Conservation (phyloP, 2,797 vertebrate genomes). For the Erithacus rubecula region DNA sequence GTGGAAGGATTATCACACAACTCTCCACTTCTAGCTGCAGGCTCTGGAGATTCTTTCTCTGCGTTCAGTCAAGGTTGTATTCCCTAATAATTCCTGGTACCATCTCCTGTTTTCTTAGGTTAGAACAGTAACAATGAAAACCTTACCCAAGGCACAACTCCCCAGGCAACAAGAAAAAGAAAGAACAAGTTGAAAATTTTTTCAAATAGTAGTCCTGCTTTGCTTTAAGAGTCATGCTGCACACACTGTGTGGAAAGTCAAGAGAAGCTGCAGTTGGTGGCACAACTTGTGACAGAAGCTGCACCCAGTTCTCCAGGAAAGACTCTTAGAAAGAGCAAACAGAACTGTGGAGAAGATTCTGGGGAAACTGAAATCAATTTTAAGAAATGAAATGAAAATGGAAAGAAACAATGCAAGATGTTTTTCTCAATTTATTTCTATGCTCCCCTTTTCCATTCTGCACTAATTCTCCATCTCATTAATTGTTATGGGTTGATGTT, state of each 20-base stretch:
- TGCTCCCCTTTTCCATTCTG: no score
- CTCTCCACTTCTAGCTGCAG: background rate
- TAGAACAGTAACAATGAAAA: background rate
- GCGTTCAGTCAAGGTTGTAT: background rate
- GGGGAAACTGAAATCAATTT: background rate
- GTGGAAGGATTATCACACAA: background rate
- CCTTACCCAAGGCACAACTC: background rate
- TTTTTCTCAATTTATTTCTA: no score
- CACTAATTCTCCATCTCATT: no score
- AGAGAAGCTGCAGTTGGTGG: background rate
- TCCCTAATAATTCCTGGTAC: background rate
- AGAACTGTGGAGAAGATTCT: background rate
- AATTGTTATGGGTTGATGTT: no score
- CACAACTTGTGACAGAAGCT: background rate
- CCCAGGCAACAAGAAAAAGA: background rate
- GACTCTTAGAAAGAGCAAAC: background rate
- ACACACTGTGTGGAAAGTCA: background rate
- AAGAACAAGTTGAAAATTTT: background rate
- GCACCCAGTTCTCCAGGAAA: background rate
- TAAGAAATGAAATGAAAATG: no score
- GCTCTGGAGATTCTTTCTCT: background rate
- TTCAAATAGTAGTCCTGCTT: background rate
- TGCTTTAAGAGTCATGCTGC: background rate
- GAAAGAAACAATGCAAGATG: no score
- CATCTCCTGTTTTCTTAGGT: background rate